Evolutionary conservation across 2,888 invertebrate genomes (phyloP).

Genomic region (Pandemis corylana): DNA sequence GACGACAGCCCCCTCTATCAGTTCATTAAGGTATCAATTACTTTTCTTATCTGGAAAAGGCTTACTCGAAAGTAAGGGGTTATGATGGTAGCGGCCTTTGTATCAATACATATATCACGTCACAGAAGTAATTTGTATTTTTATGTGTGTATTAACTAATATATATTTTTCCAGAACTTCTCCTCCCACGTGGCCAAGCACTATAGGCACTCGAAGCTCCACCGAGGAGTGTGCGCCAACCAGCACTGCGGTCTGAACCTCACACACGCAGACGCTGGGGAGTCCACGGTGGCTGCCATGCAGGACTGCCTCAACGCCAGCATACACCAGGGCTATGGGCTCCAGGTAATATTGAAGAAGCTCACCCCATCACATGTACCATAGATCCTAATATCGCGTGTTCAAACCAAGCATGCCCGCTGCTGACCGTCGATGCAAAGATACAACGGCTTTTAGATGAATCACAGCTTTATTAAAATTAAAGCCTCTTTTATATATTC

Average conservation of each 20-base stretch:
- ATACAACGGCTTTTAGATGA: too few species aligned
- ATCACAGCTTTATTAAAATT: too few species aligned
- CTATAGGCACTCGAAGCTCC: conserved; percentile 74
- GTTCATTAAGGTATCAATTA: conserved; percentile 67
- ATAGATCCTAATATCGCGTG: too few species aligned
- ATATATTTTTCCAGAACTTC: conserved; percentile 63
- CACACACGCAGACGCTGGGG: conserved; percentile 64
- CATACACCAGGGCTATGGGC: conserved; percentile 70
- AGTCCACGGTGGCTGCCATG: conserved; percentile 57
- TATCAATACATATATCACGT: too few species aligned
- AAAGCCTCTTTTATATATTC: too few species aligned
- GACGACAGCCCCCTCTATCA: conserved; percentile 75
- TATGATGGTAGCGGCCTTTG: too few species aligned
- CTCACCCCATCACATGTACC: too few species aligned
- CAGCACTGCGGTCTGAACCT: conserved; percentile 69
- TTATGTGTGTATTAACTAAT: background rate
- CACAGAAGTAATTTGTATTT: too few species aligned
- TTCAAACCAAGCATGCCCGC: too few species aligned
- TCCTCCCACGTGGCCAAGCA: conserved; percentile 71
- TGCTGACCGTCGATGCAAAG: too few species aligned
- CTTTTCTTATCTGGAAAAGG: too few species aligned
- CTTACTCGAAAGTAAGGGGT: too few species aligned
- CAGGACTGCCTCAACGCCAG: conserved; percentile 67
- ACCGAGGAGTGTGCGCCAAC: conserved; percentile 75
- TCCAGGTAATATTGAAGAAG: conserved; percentile 61